Conservation (phyloP, 2,797 vertebrate species). For the Babyrousa celebensis region DNA sequence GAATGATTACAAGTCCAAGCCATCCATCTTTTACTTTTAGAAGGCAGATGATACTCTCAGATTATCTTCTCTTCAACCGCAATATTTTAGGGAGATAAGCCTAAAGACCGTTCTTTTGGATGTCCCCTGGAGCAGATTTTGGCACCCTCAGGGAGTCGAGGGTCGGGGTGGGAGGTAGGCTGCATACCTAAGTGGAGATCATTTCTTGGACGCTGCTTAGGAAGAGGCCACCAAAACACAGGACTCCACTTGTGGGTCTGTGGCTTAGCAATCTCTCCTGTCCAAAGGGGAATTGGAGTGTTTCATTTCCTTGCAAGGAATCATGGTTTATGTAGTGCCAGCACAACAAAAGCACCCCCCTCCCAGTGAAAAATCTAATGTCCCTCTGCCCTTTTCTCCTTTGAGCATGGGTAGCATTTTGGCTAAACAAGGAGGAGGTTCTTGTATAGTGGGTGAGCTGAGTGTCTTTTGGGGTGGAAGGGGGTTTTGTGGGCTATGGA, state of each 20-base stretch:
- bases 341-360: constrained; percentile 25
- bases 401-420: neutral
- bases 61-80: neutral
- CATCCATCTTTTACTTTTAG: constrained; percentile 30
- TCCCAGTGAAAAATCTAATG: neutral
- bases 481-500: neutral
- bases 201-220: neutral
- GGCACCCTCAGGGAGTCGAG: accelerated
- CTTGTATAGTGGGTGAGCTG: neutral
- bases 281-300: neutral
- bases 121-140: neutral
- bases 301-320: constrained; percentile 40
- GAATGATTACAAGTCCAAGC: neutral
- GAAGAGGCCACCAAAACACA: constrained; percentile 21
- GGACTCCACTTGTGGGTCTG: neutral
- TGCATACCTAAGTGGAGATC: neutral
- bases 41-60: neutral
- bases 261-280: neutral
- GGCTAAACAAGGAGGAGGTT: constrained; percentile 23
- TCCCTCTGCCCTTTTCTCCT: neutral
- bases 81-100: neutral
- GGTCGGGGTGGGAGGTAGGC: accelerated
- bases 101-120: neutral
- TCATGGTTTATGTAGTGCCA: neutral
- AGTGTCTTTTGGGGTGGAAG: neutral